Conservation (phyloP, 2,797 vertebrate genomes). For the Trematomus bernacchii region DNA sequence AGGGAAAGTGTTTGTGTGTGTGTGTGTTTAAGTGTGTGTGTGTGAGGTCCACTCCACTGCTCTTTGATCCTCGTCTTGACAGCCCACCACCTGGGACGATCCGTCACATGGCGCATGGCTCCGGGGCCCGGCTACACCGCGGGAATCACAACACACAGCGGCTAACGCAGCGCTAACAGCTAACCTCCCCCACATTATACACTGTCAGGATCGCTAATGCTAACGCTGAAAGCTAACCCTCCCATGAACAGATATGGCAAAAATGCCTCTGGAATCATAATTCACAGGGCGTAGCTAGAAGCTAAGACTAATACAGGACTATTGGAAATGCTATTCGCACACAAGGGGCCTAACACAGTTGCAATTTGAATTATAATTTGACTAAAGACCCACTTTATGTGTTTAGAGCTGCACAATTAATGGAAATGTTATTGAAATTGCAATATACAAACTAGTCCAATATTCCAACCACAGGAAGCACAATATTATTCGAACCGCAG, state of each 20-base stretch:
- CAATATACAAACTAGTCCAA: too few species aligned
- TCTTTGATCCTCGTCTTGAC: slow-evolving; percentile 83
- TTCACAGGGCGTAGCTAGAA: slow-evolving; percentile 12
- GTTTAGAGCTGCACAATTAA: too few species aligned
- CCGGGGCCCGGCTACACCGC: slow-evolving; percentile 64
- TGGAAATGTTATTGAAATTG: too few species aligned
- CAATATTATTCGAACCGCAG: too few species aligned
- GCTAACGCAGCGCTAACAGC: slow-evolving; percentile 54
- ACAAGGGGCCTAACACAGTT: slow-evolving; percentile 55
- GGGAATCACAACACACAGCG: slow-evolving; percentile 72
- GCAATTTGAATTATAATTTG: slow-evolving; percentile 56
- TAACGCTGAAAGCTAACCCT: slow-evolving; percentile 66
- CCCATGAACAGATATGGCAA: slow-evolving; percentile 48
- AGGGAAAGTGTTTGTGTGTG: slow-evolving; percentile 17
- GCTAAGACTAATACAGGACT: slow-evolving; percentile 37
- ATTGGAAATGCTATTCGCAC: slow-evolving; percentile 67
- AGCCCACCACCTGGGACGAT: slow-evolving; percentile 81
- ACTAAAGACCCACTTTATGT: too few species aligned
- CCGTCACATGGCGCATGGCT: slow-evolving; percentile 68
- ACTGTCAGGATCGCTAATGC: slow-evolving; percentile 70
- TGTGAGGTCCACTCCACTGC: slow-evolving; percentile 74
- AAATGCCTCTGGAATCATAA: slow-evolving; percentile 59
- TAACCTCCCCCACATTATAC: slow-evolving; percentile 44
- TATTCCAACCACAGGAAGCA: too few species aligned
- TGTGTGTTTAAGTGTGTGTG: slow-evolving; percentile 22